Conservation (phyloP, 2,113 vertebrate species). For the Lagopus leucura region DNA sequence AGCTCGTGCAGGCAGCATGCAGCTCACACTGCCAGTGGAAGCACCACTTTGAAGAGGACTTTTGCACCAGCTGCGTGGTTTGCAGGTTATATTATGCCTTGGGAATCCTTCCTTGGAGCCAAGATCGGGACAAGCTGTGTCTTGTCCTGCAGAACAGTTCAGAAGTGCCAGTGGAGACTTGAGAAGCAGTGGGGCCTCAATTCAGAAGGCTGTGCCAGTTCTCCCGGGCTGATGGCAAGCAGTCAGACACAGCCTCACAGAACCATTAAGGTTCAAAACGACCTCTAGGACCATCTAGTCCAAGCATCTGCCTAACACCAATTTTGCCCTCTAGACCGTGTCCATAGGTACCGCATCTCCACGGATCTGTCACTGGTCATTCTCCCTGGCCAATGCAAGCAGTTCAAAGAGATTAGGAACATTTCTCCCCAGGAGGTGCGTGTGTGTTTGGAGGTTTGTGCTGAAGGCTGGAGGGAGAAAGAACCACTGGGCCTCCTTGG, state of each 20-base stretch:
- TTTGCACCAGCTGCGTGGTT: neutral
- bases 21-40: neutral
- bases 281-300: too few species aligned
- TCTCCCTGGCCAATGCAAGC: fast-evolving
- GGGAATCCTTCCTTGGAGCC: conserved; percentile 2
- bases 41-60: neutral
- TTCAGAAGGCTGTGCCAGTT: neutral
- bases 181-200: neutral
- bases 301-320: too few species aligned
- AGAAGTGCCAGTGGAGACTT: neutral
- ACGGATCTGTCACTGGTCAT: too few species aligned
- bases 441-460: neutral
- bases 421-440: neutral
- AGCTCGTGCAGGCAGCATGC: fast-evolving
- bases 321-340: too few species aligned
- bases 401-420: neutral
- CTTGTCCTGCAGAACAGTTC: conserved; percentile 1
- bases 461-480: neutral
- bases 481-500: neutral
- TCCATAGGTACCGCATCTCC: too few species aligned
- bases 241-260: neutral
- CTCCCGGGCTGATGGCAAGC: neutral
- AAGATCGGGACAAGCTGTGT: neutral
- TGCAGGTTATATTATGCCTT: neutral
- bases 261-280: too few species aligned